Base-by-base conservation (phyloP, 2,797 vertebrate genomes). In the Bothrops alternatus region DNA sequence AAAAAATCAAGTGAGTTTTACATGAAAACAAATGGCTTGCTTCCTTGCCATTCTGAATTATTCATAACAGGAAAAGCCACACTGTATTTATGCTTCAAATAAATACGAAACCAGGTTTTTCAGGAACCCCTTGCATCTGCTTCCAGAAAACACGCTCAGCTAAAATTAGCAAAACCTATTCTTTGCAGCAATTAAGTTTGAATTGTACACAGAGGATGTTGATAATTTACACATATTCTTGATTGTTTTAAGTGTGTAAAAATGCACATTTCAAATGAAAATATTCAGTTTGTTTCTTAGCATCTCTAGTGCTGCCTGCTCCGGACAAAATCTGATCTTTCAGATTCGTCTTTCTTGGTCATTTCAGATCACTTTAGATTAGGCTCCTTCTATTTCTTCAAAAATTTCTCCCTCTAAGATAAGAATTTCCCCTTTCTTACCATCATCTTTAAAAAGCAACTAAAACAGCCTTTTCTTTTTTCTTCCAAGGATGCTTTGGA, bases 41-140 rank as follows among this genome's bases (percentile, higher is more conserved):
- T 92, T 63, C 93, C 90, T 82, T 94, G 58, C 78, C 93, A 93
- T 37, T 93, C n/a, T 95, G 78, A 91, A 73, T 69, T 87, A 28
- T 55, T 65, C 60, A 91, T 61, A 1, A 18, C 90, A 94, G 93
- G 90, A 16, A 63, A 57, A 53, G 53, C 26, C 11, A 58, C 14
- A n/a, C 2, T 14, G 50, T 55, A 42, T 86, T 92, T 56, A 55
- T 56, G 25, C 53, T 89, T 89, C 63, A 57, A 93, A 90, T 57
- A 93, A 65, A 87, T 78, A 50, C 92, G 20, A 85, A 91, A 65
- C 0, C 0, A 28, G 14, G 4, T 94, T 88, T 65, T 93, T 94
- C 50, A 88, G 28, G 63, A 88, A 93, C 60, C 37, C 0, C 69
- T 47, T 91, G 88, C n/a, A 42, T 90, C 42, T 0, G 47, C n/a